Evolutionary conservation across 2,797 vertebrate genomes (phyloP).

Genomic region (Danio aesculapii): DNA sequence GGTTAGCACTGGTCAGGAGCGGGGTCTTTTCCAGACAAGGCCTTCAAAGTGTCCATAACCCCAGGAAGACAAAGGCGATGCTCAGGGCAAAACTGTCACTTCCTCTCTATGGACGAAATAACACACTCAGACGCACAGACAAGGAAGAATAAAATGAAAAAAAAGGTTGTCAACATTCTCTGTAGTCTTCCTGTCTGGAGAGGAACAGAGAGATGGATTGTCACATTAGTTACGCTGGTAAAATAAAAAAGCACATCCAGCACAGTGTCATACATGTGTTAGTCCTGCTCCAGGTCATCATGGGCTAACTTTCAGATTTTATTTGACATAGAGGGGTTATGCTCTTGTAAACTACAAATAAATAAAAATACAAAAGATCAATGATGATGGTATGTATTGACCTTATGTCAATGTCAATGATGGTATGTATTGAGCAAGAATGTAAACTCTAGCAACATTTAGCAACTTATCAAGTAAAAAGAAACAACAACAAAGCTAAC

Average conservation of each 20-base stretch:
- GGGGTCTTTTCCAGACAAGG: constrained; percentile 48
- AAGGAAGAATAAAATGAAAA: constrained; percentile 6
- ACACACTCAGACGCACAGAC: constrained; percentile 43
- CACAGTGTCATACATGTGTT: constrained; percentile 13
- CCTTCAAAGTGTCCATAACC: constrained; percentile 60
- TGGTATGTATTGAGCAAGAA: neutral
- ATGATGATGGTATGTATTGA: neutral
- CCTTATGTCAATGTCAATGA: neutral
- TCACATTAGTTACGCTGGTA: constrained; percentile 46
- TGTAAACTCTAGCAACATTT: neutral
- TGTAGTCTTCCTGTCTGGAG: constrained; percentile 13
- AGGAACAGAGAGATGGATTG: constrained; percentile 34
- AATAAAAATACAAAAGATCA: neutral
- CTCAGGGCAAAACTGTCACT: constrained; percentile 54
- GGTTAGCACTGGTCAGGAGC: constrained; percentile 45
- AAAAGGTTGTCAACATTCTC: constrained; percentile 16
- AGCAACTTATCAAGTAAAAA: neutral
- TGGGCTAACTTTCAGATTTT: neutral
- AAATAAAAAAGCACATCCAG: constrained; percentile 19
- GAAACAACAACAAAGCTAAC: neutral
- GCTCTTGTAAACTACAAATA: neutral
- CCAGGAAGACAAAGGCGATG: constrained; percentile 56
- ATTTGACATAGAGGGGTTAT: neutral
- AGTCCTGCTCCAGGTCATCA: neutral
- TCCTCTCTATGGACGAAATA: constrained; percentile 56